Conservation (phyloP, 2,888 invertebrate genomes). For the Parnassius smintheus region DNA sequence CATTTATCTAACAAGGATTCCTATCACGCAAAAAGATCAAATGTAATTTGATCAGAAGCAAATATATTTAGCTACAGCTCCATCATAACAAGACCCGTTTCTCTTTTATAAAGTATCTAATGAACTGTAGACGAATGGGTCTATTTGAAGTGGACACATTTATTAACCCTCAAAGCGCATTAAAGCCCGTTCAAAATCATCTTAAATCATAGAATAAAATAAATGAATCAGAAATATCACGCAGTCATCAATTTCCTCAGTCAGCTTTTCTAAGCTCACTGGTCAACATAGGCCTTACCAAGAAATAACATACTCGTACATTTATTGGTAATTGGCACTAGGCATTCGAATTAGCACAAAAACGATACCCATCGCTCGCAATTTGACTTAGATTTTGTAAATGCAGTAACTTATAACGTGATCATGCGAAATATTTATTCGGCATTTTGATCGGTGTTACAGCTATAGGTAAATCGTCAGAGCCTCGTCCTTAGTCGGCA, state of each 20-base stretch:
- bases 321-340: too few species aligned
- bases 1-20: constrained; percentile 43
- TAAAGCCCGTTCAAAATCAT: constrained; percentile 63
- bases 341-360: too few species aligned
- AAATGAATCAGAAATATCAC: constrained; percentile 1
- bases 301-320: neutral
- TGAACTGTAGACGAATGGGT: constrained; percentile 31
- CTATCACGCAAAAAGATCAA: constrained; percentile 63
- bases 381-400: too few species aligned
- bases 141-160: constrained; percentile 55
- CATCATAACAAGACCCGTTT: constrained; percentile 39
- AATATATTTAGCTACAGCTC: constrained; percentile 62
- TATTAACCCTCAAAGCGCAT: constrained; percentile 71
- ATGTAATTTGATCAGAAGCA: constrained; percentile 70
- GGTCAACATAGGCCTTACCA: neutral
- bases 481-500: too few species aligned
- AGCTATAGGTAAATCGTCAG: too few species aligned
- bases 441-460: too few species aligned
- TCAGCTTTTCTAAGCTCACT: neutral
- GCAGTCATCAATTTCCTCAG: neutral
- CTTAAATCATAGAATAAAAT: constrained; percentile 36
- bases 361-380: too few species aligned
- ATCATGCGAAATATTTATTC: too few species aligned
- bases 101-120: constrained; percentile 42
- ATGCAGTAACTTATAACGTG: too few species aligned